phyloP scores from a whole-genome alignment of 2,888 invertebrate species.

The Salpingus planirostris region DNA sequence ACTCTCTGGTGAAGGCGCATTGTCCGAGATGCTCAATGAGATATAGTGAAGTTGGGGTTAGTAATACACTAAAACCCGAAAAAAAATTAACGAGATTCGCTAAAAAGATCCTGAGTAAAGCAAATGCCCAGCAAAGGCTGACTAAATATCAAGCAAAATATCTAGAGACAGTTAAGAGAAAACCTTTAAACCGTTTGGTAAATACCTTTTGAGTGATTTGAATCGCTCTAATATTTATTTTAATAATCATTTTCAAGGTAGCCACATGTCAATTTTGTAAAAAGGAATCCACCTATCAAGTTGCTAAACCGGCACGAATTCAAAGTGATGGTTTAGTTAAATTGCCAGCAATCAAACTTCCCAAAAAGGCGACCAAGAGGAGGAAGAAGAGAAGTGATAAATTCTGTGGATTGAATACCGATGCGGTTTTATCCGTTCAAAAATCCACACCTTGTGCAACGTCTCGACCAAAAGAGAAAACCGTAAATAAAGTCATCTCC shows the following conservation, averaged over 20 bases:
- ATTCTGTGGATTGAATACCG: slow-evolving; percentile 42
- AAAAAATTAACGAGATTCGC: slow-evolving; percentile 19
- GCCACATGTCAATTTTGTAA: slow-evolving; percentile 26
- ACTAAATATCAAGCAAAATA: slow-evolving; percentile 20
- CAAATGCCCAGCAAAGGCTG: slow-evolving; percentile 7
- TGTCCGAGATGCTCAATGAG: too few relatives aligned
- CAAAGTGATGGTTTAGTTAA: too few relatives aligned
- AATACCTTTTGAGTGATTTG: slow-evolving; percentile 13
- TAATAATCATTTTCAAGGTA: slow-evolving; percentile 24
- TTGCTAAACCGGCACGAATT: slow-evolving; percentile 20
- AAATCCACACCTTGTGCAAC: too few relatives aligned
- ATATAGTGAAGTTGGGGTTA: too few relatives aligned
- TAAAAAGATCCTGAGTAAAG: slow-evolving; percentile 18
- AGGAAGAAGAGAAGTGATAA: slow-evolving; percentile 38
- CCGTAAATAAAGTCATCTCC: slow-evolving; percentile 4
- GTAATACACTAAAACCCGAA: too few relatives aligned
- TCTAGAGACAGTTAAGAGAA: slow-evolving; percentile 15
- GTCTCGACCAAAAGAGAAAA: too few relatives aligned
- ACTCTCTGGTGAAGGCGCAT: too few relatives aligned
- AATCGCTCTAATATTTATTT: background rate
- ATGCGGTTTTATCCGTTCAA: too few relatives aligned
- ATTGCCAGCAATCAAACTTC: too few relatives aligned
- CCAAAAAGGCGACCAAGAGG: slow-evolving; percentile 17
- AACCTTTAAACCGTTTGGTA: slow-evolving; percentile 8
- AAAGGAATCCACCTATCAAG: slow-evolving; percentile 15